Conservation (phyloP, 2,113 vertebrate species). For the Haplochromis burtoni region DNA sequence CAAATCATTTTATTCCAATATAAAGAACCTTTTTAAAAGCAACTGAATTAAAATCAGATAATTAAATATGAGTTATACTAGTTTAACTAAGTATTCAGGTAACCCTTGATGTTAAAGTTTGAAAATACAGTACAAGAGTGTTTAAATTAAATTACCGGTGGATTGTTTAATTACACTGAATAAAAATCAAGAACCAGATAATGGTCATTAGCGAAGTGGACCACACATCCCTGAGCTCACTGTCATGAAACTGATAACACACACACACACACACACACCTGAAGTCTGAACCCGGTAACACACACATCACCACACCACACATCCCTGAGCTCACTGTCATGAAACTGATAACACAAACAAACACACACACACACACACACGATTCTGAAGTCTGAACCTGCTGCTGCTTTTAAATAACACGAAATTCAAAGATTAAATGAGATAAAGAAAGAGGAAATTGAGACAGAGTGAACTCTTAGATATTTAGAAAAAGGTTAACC, state of each 20-base stretch:
- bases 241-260: background rate
- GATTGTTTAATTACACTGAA: background rate
- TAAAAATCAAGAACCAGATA: background rate
- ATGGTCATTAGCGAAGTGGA: background rate
- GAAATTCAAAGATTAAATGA: background rate
- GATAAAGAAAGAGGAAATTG: background rate
- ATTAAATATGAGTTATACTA: too few relatives aligned
- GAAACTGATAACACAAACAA: background rate
- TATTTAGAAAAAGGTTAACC: background rate
- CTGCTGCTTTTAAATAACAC: background rate
- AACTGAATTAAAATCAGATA: background rate
- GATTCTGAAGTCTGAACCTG: background rate
- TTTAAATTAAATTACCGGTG: background rate
- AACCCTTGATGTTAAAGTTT: background rate
- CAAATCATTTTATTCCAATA: background rate
- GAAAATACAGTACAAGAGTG: background rate
- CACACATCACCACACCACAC: background rate
- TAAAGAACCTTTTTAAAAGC: background rate
- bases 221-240: background rate
- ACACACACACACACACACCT: background rate
- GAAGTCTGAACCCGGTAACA: background rate
- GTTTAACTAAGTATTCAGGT: background rate
- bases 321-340: constrained; percentile 2
- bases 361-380: background rate
- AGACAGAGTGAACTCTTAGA: background rate